These are phyloP conservation scores for Poecilobothrus nobilitatus DNA, from an alignment of 2,888 invertebrate species.

Conservation along the genomic window DNA sequence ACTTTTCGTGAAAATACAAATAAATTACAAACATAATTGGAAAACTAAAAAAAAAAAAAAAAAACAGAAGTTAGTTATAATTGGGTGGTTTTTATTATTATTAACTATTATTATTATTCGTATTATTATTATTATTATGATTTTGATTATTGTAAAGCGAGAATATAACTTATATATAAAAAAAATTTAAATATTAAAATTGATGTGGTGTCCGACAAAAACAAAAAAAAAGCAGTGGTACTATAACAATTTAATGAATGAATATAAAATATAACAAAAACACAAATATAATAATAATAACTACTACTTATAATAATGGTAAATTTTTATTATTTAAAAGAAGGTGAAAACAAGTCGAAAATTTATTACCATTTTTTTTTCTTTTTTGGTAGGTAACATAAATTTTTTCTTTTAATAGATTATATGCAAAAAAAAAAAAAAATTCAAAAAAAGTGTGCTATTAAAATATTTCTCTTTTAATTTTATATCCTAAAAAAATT, in stretches of 20 bases:
- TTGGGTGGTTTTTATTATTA: background rate
- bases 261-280: background rate
- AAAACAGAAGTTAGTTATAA: background rate
- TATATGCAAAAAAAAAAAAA: background rate
- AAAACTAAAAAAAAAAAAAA: too few species aligned
- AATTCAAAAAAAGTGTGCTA: background rate
- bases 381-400: background rate
- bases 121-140: too few species aligned
- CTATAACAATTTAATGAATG: background rate
- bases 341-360: constrained; percentile 1
- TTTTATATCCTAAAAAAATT: too few species aligned
- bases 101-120: too few species aligned
- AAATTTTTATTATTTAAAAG: too few species aligned
- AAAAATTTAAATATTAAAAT: too few species aligned
- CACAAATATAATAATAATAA: background rate
- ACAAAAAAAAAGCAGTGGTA: background rate
- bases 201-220: too few species aligned
- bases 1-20: constrained; percentile 6
- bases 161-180: too few species aligned
- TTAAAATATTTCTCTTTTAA: too few species aligned
- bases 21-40: constrained; percentile 4
- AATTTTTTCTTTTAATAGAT: too few species aligned
- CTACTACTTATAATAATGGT: too few species aligned
- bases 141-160: too few species aligned
- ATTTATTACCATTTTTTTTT: background rate